Conservation (phyloP, 2,797 vertebrate species). For the Gobio occitaniae region DNA sequence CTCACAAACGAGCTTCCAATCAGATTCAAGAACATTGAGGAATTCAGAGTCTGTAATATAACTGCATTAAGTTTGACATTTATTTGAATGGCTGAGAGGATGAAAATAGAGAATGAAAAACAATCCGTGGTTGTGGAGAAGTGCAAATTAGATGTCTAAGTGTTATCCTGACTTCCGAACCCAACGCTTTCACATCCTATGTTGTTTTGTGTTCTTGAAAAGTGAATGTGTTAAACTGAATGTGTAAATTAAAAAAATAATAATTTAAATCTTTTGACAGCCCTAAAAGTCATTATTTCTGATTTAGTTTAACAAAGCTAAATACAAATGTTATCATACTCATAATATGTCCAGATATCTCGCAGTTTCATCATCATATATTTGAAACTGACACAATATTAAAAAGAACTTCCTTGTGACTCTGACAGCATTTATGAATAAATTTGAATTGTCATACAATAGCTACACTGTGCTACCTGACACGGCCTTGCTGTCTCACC, state of each 20-base stretch:
- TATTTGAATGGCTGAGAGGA: background rate
- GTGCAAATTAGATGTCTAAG: background rate
- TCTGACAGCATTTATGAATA: conserved; percentile 22
- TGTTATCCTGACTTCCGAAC: background rate
- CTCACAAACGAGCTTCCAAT: background rate
- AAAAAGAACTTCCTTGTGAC: background rate
- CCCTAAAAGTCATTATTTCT: background rate
- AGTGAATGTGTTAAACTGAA: background rate
- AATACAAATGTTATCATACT: background rate
- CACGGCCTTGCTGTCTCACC: conserved; percentile 3
- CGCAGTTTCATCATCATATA: background rate
- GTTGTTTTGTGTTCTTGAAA: background rate
- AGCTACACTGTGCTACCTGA: background rate
- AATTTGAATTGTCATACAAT: conserved; percentile 9
- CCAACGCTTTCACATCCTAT: background rate
- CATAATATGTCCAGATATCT: background rate
- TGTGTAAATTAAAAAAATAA: background rate
- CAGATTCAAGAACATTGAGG: background rate
- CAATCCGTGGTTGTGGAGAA: background rate
- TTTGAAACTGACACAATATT: background rate
- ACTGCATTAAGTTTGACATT: background rate
- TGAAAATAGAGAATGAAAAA: background rate
- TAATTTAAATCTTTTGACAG: background rate
- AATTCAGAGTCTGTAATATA: background rate
- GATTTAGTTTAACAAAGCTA: background rate